A percentile compares a stretch with the other conserved stretches of the same genome.
Evolutionary conservation across 2,888 invertebrate genomes (phyloP).

Genomic region (Cepaea hortensis): DNA sequence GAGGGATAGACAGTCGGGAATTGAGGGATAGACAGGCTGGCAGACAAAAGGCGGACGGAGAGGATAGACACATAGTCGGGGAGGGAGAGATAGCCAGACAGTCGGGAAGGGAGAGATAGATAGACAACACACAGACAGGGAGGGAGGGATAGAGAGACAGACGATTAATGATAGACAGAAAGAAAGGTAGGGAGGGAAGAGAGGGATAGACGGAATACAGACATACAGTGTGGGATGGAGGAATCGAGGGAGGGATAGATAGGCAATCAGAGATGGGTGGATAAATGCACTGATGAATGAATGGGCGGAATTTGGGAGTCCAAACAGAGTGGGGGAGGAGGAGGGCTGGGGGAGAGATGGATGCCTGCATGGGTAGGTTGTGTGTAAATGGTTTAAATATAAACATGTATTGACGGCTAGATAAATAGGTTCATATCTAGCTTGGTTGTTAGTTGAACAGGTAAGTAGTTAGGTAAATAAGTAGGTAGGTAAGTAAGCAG

Average conservation of each 20-base stretch:
- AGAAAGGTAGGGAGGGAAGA: not conserved
- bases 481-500: too few species aligned
- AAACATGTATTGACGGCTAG: not conserved
- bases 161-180: not conserved
- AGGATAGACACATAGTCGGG: not conserved
- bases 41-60: slow-evolving; percentile 5
- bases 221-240: not conserved
- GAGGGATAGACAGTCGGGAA: not conserved
- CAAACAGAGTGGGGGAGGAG: too few species aligned
- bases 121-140: not conserved
- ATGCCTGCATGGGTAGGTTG: too few species aligned
- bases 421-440: not conserved
- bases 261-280: not conserved
- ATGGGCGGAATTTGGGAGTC: not conserved
- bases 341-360: too few species aligned
- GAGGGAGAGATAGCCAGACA: not conserved
- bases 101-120: not conserved
- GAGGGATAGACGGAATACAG: not conserved
- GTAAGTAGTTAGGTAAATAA: too few species aligned
- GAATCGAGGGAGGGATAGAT: not conserved
- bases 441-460: too few species aligned
- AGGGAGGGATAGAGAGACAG: not conserved
- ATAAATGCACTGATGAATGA: not conserved
- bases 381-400: too few species aligned
- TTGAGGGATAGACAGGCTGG: not conserved